These are phyloP conservation scores for Diabrotica virgifera DNA, from an alignment of 1,140 invertebrate species.

Conservation along the genomic window DNA sequence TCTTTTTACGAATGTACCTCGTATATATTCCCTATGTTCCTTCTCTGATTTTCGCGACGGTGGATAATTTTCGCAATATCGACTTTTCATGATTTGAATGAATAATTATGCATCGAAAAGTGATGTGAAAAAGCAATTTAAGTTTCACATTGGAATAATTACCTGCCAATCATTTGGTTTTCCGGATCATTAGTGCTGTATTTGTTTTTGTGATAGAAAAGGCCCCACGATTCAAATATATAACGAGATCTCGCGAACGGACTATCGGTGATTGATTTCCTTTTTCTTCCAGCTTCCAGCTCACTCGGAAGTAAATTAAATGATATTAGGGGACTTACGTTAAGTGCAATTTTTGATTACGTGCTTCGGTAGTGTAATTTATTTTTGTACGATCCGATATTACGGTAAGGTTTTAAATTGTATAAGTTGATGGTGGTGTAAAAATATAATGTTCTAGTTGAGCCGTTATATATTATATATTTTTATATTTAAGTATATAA, in stretches of 20 bases:
- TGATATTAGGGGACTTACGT: too few relatives aligned
- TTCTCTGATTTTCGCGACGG: not conserved
- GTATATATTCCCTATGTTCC: too few relatives aligned
- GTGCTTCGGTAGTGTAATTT: too few relatives aligned
- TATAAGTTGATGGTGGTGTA: too few relatives aligned
- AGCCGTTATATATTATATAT: too few relatives aligned
- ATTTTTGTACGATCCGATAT: too few relatives aligned
- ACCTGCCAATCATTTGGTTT: slow-evolving; percentile 2
- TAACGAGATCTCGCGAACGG: not conserved
- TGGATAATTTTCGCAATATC: not conserved
- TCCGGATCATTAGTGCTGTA: not conserved
- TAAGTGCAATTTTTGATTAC: too few relatives aligned
- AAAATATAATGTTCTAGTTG: too few relatives aligned
- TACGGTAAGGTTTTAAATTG: too few relatives aligned
- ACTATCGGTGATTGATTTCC: not conserved
- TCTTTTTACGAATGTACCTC: too few relatives aligned
- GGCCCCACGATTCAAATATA: not conserved
- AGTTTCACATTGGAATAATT: slow-evolving; percentile 1
- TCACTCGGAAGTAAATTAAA: too few relatives aligned
- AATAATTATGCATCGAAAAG: not conserved
- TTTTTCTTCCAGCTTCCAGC: not conserved
- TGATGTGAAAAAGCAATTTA: slow-evolving; percentile 3
- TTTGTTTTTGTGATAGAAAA: not conserved
- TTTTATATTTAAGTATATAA: too few relatives aligned
- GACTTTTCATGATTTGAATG: not conserved